Base-by-base conservation (phyloP, 2,113 vertebrate species). In the Chloropsis cyanopogon region DNA sequence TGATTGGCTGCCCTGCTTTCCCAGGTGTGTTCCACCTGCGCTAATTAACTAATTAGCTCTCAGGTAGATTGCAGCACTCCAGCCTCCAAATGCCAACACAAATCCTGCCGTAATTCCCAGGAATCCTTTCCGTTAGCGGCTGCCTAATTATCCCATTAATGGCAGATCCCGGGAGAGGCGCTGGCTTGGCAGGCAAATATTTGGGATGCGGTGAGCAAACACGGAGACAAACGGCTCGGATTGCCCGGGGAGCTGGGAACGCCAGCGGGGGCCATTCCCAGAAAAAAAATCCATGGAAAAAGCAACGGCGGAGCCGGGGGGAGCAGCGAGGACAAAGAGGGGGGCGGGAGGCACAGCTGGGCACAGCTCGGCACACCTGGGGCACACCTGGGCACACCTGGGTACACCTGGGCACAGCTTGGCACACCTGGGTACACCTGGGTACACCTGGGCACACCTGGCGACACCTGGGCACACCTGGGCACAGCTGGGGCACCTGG, bases 111-210 rank as follows among this genome's bases (percentile, higher is more conserved):
- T 99, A 99, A 99, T 99, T 99, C 99, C 98, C 98, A 98, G 98
- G 99, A 99, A 99, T 98, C 98, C 99, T 99, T 98, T 99, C 99
- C 99, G 99, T 99, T 99, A 99, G 98, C 95, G 97, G 98, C 98
- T 98, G 99, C 98, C 98, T 99, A 99, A 99, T 99, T 99, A 99
- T 98, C 99, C 99, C 99, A 99, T 99, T 99, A 99, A 99, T 99
- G 98, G 98, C 98, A 98, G 98, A 98, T 99, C 99, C 99, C 99
- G 96, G 98, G 99, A 99, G 99, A 99, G 97, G 98, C 98, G 98
- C 98, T 98, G 98, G 98, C 98, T 98, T 98, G 98, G 97, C 99
- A 98, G 98, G 98, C 99, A 99, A 99, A 99, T 99, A 99, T 99
- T 99, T 99, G 99, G 99, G 99, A 98, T 98, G 98, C 98, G 99